Base-by-base conservation (phyloP, 2,113 vertebrate species). In the Cervus canadensis region DNA sequence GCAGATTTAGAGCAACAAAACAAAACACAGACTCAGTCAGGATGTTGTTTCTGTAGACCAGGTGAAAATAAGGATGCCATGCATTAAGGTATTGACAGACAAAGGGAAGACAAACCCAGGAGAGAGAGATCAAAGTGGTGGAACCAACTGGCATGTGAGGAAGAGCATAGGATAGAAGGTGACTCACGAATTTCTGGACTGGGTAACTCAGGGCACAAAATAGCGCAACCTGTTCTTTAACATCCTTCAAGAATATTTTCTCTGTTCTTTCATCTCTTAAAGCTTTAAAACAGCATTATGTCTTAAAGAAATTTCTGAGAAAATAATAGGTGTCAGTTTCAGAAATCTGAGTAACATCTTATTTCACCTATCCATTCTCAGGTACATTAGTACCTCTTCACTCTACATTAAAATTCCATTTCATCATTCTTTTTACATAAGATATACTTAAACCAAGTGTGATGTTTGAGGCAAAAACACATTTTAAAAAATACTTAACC, bases 361-460 rank as follows among this genome's bases (percentile, higher is more conserved):
- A 19, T 30, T 84, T 64, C 50, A 48, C 43, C 43, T 40, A 48
- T 57, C 62, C 17, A 33, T 9, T 84, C 33, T n/a, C 28, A 36
- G 40, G 9, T 21, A 59, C 25, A 1, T 43, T 79, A 50, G 56
- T 43, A 56, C 87, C 90, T 57, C 40, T 45, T 84, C 3, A 40
- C 93, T 88, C 33, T 56, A 82, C 45, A 23, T 57, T 94, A 62
- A 76, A 94, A 94, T 97, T 94, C 33, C 87, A 28, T 57, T 84
- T 30, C 33, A 67, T 87, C 2, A 36, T 94, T 88, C 48, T 15
- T 91, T 79, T 83, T 82, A 50, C 1, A 17, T 25, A 91, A 94
- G 64, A 8, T 64, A 67, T 3, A 36, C 28, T 25, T n/a, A 57
- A 91, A n/a, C 10, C 30, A 78, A 94, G 87, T 64, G 30, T 57